Evolutionary conservation across 92 coral and sea anemone genomes (phyloP).

Genomic region (Epizoanthus illoricatus): DNA sequence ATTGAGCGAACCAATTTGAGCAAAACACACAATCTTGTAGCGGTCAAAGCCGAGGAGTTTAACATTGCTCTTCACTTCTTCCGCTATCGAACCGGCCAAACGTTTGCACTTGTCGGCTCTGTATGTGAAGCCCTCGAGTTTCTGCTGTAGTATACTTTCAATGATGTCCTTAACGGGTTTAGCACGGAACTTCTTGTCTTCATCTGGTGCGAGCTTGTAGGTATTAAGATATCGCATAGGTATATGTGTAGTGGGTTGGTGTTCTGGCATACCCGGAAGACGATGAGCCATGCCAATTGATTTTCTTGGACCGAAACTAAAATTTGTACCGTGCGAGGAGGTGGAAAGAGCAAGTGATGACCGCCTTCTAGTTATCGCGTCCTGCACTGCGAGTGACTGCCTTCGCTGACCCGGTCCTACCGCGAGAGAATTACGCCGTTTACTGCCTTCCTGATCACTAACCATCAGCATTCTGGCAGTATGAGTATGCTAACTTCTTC

Average conservation of each 20-base stretch:
- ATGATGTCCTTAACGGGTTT: constrained; percentile 79
- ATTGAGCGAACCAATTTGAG: constrained; percentile 78
- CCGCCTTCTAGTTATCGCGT: constrained; percentile 1
- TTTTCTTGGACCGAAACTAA: constrained; percentile 10
- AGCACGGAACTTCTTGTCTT: constrained; percentile 67
- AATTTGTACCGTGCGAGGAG: constrained; percentile 20
- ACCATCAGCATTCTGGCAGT: not conserved
- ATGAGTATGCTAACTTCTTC: not conserved
- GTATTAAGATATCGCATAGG: constrained; percentile 67
- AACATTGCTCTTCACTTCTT: constrained; percentile 80
- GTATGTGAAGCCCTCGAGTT: constrained; percentile 66
- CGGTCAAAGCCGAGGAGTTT: constrained; percentile 84
- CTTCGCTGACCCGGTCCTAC: constrained; percentile 18
- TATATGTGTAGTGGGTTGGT: not conserved
- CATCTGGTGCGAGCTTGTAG: constrained; percentile 78
- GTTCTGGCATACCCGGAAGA: constrained; percentile 17
- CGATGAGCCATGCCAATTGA: constrained; percentile 28
- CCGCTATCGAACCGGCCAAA: constrained; percentile 68
- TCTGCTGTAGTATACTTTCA: constrained; percentile 58
- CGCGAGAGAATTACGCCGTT: constrained; percentile 5
- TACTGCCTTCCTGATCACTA: not conserved
- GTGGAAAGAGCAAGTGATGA: not conserved
- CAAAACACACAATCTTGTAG: constrained; percentile 86
- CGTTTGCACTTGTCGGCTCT: constrained; percentile 68
- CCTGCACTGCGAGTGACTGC: constrained; percentile 1